phyloP scores from a whole-genome alignment of 2,888 invertebrate species.

The Bursaphelenchus okinawaensis region DNA sequence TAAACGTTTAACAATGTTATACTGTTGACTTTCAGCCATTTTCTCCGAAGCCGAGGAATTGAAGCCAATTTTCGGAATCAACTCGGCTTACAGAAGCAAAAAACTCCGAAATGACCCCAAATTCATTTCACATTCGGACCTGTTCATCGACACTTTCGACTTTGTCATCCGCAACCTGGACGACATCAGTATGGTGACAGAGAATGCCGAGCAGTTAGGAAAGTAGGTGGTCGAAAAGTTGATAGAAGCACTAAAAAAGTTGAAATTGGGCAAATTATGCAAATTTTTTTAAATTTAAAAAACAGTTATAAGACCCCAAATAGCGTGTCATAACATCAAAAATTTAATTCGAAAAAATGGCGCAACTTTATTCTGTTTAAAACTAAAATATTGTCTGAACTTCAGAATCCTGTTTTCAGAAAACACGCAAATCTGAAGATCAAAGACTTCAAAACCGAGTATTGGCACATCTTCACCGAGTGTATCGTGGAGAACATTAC shows the following conservation, averaged over 20 bases:
- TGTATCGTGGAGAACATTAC: constrained; percentile 28
- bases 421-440: constrained; percentile 27
- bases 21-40: constrained; percentile 29
- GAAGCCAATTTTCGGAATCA: constrained; percentile 32
- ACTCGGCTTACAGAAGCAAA: constrained; percentile 22
- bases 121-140: constrained; percentile 31
- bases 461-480: constrained; percentile 35
- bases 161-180: constrained; percentile 38
- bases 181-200: constrained; percentile 33
- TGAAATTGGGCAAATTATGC: background rate
- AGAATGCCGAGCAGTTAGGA: constrained; percentile 35
- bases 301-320: too few species aligned
- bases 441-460: constrained; percentile 30
- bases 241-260: background rate
- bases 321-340: too few species aligned
- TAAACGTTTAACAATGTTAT: background rate
- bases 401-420: constrained; percentile 14
- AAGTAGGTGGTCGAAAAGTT: constrained; percentile 13
- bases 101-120: constrained; percentile 27
- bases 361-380: background rate
- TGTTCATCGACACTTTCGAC: constrained; percentile 35
- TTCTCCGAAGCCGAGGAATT: constrained; percentile 33
- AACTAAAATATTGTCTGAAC: too few species aligned
- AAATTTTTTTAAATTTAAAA: too few species aligned
- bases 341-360: background rate